phyloP scores from a whole-genome alignment of 2,113 vertebrate genomes.

The Centropristis striata region DNA sequence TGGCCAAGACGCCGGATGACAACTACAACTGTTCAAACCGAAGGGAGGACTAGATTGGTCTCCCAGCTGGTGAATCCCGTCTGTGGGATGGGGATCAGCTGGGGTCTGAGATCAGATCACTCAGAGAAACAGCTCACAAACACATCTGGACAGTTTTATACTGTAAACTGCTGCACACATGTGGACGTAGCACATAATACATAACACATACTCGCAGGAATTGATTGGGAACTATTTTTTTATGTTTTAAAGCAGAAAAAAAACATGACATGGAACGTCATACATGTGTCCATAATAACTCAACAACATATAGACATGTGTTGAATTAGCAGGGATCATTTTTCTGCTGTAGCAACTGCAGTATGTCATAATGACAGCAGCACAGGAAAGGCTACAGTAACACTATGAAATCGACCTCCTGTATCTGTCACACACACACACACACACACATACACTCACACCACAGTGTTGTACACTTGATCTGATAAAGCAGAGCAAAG shows the following conservation, averaged over 20 bases:
- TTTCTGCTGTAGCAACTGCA: conserved; percentile 43
- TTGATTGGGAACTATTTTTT: background rate
- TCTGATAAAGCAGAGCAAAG: conserved; percentile 20
- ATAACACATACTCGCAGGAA: background rate
- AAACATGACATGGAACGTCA: background rate
- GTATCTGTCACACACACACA: too few species aligned
- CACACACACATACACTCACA: background rate
- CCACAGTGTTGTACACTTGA: conserved; percentile 10
- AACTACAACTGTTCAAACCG: conserved; percentile 51
- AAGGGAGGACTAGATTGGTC: conserved; percentile 37
- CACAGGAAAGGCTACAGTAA: conserved; percentile 8
- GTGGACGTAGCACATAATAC: background rate
- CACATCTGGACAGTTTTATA: background rate
- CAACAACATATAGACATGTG: background rate
- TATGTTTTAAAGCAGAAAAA: background rate
- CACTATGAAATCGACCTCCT: conserved; percentile 22
- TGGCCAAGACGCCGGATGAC: conserved; percentile 53
- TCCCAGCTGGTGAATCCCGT: conserved; percentile 54
- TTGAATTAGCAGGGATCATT: conserved; percentile 29
- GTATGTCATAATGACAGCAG: conserved; percentile 25
- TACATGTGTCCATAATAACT: background rate
- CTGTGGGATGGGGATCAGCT: conserved; percentile 32
- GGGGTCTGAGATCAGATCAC: conserved; percentile 4
- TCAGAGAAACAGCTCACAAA: background rate
- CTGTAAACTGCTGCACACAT: background rate